Evolutionary conservation across 1,140 invertebrate species (phyloP).

Genomic region (Pseudomyrmex sp.): DNA sequence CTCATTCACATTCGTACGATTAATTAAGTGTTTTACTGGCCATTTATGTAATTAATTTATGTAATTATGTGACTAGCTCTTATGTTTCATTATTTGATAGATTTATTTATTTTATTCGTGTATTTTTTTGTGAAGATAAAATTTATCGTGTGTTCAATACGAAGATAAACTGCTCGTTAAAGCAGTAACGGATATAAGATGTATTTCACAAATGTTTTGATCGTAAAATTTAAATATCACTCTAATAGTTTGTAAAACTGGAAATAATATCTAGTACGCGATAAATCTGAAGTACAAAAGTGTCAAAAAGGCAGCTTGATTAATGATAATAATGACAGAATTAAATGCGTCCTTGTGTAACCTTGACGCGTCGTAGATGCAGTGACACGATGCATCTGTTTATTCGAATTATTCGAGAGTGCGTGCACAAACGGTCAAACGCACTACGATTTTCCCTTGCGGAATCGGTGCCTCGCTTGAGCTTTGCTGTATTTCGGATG

Average conservation of each 20-base stretch:
- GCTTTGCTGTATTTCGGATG: constrained; percentile 88
- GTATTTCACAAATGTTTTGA: constrained; percentile 12
- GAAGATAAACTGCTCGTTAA: too few species aligned
- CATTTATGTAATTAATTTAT: constrained; percentile 9
- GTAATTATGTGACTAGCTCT: constrained; percentile 3
- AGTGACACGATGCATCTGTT: too few species aligned
- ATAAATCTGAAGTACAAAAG: neutral
- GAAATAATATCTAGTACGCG: neutral
- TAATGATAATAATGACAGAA: too few species aligned
- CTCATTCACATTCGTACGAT: neutral
- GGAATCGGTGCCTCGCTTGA: constrained; percentile 89
- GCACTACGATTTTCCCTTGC: constrained; percentile 87
- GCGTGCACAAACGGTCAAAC: constrained; percentile 29
- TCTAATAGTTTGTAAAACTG: constrained; percentile 15
- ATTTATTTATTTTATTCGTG: constrained; percentile 15
- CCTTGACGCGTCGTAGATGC: too few species aligned
- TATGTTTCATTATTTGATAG: neutral
- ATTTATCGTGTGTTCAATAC: neutral
- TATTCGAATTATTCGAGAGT: neutral
- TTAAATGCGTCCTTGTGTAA: too few species aligned
- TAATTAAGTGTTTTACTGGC: constrained; percentile 5
- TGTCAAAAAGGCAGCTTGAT: too few species aligned
- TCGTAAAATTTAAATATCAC: constrained; percentile 46
- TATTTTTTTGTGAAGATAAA: constrained; percentile 23
- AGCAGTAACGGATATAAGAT: constrained; percentile 7